These are phyloP conservation scores for Brachyhypopomus gauderio DNA, from an alignment of 2,113 vertebrate genomes.

Conservation along the genomic window DNA sequence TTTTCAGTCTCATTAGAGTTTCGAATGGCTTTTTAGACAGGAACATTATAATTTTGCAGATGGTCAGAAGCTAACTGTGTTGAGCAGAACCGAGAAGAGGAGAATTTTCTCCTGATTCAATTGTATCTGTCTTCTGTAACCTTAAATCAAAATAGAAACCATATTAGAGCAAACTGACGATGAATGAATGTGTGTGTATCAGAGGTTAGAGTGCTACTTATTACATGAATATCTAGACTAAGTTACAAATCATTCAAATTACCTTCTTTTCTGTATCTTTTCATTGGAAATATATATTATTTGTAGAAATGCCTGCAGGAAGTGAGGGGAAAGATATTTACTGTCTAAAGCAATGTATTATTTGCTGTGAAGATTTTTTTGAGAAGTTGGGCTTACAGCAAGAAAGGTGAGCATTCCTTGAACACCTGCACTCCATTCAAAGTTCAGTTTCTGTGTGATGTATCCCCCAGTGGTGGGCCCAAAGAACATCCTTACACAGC, in stretches of 20 bases:
- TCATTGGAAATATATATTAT: constrained; percentile 58
- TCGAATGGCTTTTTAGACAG: neutral
- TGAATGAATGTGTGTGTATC: neutral
- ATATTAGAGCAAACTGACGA: neutral
- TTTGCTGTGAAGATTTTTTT: neutral
- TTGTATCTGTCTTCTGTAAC: neutral
- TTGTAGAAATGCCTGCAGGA: constrained; percentile 68
- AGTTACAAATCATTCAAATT: neutral
- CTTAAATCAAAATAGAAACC: constrained; percentile 31
- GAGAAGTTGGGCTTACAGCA: constrained; percentile 77
- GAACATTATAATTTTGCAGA: neutral
- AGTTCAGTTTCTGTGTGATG: constrained; percentile 82
- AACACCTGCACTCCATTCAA: constrained; percentile 84
- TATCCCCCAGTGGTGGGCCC: constrained; percentile 87
- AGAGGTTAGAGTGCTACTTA: neutral
- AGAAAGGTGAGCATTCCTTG: constrained; percentile 81
- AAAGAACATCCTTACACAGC: constrained; percentile 80
- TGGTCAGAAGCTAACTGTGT: neutral
- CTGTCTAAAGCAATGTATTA: neutral
- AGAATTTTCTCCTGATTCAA: constrained; percentile 44
- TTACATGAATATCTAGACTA: neutral
- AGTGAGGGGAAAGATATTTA: constrained; percentile 13
- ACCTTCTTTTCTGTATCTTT: constrained; percentile 61
- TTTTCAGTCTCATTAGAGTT: neutral
- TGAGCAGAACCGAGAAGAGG: constrained; percentile 40